phyloP scores from a whole-genome alignment of 2,113 vertebrate species.

The Hucho hucho region DNA sequence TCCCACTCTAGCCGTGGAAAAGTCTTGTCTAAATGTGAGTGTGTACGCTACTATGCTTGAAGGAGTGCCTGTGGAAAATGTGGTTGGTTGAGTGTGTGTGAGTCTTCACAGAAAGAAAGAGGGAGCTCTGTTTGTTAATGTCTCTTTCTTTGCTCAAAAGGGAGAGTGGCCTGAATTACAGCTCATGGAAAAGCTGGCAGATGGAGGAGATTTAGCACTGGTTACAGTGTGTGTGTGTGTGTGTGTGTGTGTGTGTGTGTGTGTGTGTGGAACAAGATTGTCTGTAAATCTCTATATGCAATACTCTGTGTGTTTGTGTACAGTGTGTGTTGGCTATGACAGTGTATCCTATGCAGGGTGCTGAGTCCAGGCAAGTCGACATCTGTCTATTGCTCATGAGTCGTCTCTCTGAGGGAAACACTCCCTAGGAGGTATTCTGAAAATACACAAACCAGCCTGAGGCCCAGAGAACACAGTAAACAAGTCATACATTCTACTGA shows the following conservation, averaged over 20 bases:
- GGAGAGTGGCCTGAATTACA: constrained; percentile 20
- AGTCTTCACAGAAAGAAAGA: constrained; percentile 22
- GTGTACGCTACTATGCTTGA: background rate
- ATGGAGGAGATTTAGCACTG: constrained; percentile 8
- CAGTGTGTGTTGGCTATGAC: constrained; percentile 1
- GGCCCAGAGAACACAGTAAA: constrained; percentile 1
- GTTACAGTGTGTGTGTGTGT: no score
- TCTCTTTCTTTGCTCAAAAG: constrained; percentile 7
- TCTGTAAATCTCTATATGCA: background rate
- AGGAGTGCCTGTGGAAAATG: background rate
- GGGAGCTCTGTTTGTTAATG: constrained; percentile 21
- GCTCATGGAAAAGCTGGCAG: constrained; percentile 37
- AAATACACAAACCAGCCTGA: constrained; percentile 12
- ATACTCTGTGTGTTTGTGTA: constrained; percentile 8
- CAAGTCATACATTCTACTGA: background rate
- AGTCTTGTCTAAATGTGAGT: constrained; percentile 13
- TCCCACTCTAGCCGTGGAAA: constrained; percentile 40
- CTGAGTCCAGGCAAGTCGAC: constrained; percentile 11
- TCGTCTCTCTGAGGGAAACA: background rate
- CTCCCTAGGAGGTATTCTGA: constrained; percentile 21
- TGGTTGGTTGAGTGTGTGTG: background rate
- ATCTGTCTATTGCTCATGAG: constrained; percentile 12
- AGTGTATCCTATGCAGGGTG: constrained; percentile 1
- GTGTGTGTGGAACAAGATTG: background rate
- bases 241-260: no score